A percentile compares a stretch with the other conserved stretches of the same genome.
phyloP scores from a whole-genome alignment of 1,140 invertebrate genomes.

The Lepidurus packardi region DNA sequence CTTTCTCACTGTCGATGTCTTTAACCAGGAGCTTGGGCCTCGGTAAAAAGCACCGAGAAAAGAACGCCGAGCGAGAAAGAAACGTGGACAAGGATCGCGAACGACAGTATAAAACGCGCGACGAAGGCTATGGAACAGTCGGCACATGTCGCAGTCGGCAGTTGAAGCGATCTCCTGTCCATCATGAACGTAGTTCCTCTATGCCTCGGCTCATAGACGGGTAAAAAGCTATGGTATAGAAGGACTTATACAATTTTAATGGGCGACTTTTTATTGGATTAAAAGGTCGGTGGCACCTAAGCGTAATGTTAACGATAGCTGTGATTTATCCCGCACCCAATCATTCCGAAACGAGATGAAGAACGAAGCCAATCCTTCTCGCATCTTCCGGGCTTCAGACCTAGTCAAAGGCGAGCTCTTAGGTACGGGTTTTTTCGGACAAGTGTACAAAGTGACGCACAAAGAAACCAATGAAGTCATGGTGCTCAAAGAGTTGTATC shows the following conservation, averaged over 20 bases:
- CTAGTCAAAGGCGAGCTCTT: conserved; percentile 80
- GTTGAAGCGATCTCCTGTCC: not conserved
- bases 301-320: conserved; percentile 40
- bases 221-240: not conserved
- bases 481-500: conserved; percentile 89
- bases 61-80: conserved; percentile 27
- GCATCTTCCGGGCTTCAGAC: conserved; percentile 83
- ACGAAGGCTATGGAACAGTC: conserved; percentile 55
- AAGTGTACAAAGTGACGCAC: conserved; percentile 81
- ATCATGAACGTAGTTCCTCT: conserved; percentile 19
- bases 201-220: conserved; percentile 6
- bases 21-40: conserved; percentile 22
- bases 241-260: too few species aligned
- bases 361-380: conserved; percentile 57
- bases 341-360: conserved; percentile 72
- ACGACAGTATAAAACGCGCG: conserved; percentile 51
- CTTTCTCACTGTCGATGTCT: conserved; percentile 11
- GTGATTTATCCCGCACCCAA: conserved; percentile 74
- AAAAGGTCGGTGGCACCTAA: conserved; percentile 1
- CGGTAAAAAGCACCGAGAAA: not conserved
- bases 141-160: conserved; percentile 45
- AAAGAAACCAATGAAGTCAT: conserved; percentile 83
- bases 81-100: conserved; percentile 37
- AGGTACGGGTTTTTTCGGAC: conserved; percentile 86
- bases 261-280: too few species aligned